Percentiles rank a stretch among this genome's conserved stretches.
Evolutionary conservation across 1,140 invertebrate species (phyloP).

Genomic region (Harlomillsia oculata): DNA sequence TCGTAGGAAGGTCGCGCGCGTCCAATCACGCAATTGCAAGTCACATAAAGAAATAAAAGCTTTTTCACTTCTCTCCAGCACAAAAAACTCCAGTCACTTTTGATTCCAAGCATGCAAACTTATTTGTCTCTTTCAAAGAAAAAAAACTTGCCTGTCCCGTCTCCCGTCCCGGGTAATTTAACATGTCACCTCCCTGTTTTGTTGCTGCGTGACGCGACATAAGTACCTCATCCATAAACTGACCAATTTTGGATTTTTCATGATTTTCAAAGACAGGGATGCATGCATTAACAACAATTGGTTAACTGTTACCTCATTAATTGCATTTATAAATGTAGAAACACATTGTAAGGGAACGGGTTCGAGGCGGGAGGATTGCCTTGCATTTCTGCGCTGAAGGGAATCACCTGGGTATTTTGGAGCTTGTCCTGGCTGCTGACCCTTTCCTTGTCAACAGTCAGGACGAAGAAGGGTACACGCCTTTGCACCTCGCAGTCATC

Average conservation of each 20-base stretch:
- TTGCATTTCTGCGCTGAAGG: slow-evolving; percentile 79
- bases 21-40: too few species aligned
- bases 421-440: slow-evolving; percentile 58
- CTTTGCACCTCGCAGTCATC: slow-evolving; percentile 84
- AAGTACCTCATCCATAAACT: not conserved
- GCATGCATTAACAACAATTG: not conserved
- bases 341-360: slow-evolving; percentile 47
- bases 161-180: too few species aligned
- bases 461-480: slow-evolving; percentile 88
- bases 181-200: too few species aligned
- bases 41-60: too few species aligned
- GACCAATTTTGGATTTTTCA: not conserved
- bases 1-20: too few species aligned
- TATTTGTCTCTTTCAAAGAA: too few species aligned
- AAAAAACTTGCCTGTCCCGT: too few species aligned
- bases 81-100: too few species aligned
- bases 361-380: slow-evolving; percentile 73
- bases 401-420: slow-evolving; percentile 51
- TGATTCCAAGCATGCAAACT: too few species aligned
- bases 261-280: not conserved
- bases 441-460: slow-evolving; percentile 65
- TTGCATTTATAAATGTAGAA: slow-evolving; percentile 21
- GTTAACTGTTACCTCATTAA: not conserved
- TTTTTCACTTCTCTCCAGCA: too few species aligned
- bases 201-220: not conserved